Conservation (phyloP, 1,140 invertebrate genomes). For the Drosophila nikananu region DNA sequence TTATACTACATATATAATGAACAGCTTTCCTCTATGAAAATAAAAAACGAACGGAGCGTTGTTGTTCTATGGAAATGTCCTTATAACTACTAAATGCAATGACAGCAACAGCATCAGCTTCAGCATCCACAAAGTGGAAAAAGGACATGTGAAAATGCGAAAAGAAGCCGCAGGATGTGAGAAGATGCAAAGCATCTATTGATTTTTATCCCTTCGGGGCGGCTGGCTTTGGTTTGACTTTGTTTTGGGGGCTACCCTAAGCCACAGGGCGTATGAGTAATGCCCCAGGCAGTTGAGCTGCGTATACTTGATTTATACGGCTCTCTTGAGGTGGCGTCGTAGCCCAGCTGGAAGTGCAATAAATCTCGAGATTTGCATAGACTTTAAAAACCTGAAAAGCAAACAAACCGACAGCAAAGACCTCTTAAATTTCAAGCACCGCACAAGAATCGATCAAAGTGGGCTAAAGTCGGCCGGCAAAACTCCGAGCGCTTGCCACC, state of each 20-base stretch:
- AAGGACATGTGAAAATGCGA: slow-evolving; percentile 27
- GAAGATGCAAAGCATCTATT: slow-evolving; percentile 64
- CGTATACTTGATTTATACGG: slow-evolving; percentile 49
- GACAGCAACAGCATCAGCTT: slow-evolving; percentile 37
- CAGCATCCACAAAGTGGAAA: slow-evolving; percentile 36
- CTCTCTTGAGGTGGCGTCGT: slow-evolving; percentile 6
- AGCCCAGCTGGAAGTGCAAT: slow-evolving; percentile 16
- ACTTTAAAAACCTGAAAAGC: slow-evolving; percentile 36
- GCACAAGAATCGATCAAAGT: slow-evolving; percentile 60
- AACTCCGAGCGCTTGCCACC: slow-evolving; percentile 11
- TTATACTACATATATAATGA: background rate
- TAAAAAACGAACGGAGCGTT: no score
- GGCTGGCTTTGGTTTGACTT: slow-evolving; percentile 36
- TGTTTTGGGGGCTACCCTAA: slow-evolving; percentile 25
- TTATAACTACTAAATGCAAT: slow-evolving; percentile 38
- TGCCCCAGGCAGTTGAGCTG: slow-evolving; percentile 25
- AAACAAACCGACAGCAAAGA: slow-evolving; percentile 24
- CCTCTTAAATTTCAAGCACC: slow-evolving; percentile 43
- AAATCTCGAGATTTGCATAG: slow-evolving; percentile 27
- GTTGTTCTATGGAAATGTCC: slow-evolving; percentile 11
- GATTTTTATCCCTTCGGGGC: slow-evolving; percentile 63
- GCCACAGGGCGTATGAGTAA: slow-evolving; percentile 68
- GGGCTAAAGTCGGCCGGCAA: slow-evolving; percentile 7
- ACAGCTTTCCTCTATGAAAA: rapidly evolving
- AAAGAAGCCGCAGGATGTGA: slow-evolving; percentile 49